phyloP scores from a whole-genome alignment of 2,888 invertebrate species.

The Trichopria drosophilae region DNA sequence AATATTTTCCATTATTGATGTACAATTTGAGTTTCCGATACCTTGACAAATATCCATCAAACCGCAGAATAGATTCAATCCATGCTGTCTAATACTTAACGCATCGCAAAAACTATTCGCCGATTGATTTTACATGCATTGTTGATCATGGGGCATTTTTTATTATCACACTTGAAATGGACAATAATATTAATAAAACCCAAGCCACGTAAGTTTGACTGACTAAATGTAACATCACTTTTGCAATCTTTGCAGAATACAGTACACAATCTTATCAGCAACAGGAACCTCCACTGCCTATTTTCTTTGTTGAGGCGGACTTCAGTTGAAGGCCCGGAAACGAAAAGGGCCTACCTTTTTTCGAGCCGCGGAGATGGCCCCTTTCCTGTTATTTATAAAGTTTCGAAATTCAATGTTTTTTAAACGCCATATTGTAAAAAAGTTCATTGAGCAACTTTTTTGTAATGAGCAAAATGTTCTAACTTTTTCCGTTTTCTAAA shows the following conservation, averaged over 20 bases:
- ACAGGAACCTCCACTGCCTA: no score
- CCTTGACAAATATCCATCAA: slow-evolving; percentile 5
- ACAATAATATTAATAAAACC: neutral
- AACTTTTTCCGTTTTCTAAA: no score
- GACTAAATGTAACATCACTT: neutral
- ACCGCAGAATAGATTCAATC: slow-evolving; percentile 2
- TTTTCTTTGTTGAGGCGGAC: no score
- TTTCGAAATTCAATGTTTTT: no score
- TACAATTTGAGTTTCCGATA: neutral
- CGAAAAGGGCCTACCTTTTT: no score
- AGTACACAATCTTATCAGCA: no score
- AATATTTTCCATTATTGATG: neutral
- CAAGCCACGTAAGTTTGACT: neutral
- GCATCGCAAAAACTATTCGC: slow-evolving; percentile 2
- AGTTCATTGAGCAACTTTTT: no score
- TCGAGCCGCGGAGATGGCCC: no score
- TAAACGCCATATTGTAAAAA: no score
- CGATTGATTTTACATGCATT: slow-evolving; percentile 3
- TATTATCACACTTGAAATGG: neutral
- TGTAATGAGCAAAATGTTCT: no score
- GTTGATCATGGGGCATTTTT: neutral
- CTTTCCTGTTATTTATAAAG: no score
- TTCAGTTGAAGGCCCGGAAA: no score
- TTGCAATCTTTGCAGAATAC: neutral
- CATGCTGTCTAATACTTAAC: neutral